Percentiles rank a stretch among this genome's conserved stretches.
Conservation (phyloP, 2,888 invertebrate genomes). For the Watsonalla binaria region DNA sequence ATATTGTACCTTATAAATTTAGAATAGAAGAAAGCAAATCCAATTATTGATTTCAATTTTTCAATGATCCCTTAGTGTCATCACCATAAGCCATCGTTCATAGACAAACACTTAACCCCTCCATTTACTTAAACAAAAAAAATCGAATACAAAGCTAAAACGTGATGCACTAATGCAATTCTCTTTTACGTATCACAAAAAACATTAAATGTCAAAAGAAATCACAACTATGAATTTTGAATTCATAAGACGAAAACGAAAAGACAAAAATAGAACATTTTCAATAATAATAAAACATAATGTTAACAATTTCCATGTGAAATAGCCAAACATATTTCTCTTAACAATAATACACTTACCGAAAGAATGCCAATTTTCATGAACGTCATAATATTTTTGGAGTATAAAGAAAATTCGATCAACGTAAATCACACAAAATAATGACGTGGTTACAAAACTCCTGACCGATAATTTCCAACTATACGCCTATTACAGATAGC, state of each 20-base stretch:
- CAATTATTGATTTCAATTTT: conserved; percentile 42
- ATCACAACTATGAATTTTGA: conserved; percentile 79
- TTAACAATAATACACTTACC: conserved; percentile 52
- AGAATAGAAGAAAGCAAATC: conserved; percentile 50
- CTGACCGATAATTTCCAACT: conserved; percentile 13
- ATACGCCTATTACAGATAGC: conserved; percentile 19
- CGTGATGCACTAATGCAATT: conserved; percentile 75
- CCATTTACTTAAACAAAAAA: conserved; percentile 48
- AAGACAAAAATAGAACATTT: conserved; percentile 65
- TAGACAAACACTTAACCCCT: conserved; percentile 42
- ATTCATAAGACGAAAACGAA: conserved; percentile 70
- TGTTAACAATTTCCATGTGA: conserved; percentile 52
- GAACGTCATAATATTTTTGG: conserved; percentile 34
- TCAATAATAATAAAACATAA: conserved; percentile 47
- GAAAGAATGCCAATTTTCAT: conserved; percentile 42
- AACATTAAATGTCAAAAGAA: conserved; percentile 78
- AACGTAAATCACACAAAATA: conserved; percentile 18
- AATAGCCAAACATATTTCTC: conserved; percentile 43
- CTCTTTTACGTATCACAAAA: conserved; percentile 75
- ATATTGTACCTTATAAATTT: conserved; percentile 62
- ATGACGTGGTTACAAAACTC: conserved; percentile 12
- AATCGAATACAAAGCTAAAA: conserved; percentile 53
- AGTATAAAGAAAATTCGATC: conserved; percentile 27
- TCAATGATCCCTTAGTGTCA: conserved; percentile 39
- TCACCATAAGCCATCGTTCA: conserved; percentile 33